Conservation (phyloP, 2,113 vertebrate genomes). For the Addax nasomaculatus region DNA sequence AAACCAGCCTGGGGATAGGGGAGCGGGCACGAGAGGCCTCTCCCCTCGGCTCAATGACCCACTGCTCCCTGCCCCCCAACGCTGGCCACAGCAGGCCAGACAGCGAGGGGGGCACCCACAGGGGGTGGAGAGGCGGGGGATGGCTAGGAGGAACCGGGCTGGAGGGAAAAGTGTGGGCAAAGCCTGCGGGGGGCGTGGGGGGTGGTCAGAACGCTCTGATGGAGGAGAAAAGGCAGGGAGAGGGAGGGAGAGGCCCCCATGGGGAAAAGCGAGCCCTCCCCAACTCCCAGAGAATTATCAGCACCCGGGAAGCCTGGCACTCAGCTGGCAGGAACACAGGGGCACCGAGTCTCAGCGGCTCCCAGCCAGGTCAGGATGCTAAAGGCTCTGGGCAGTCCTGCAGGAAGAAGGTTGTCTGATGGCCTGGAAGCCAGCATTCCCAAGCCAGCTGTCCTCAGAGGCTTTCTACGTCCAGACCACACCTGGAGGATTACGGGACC, state of each 20-base stretch:
- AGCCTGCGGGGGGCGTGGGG: background rate
- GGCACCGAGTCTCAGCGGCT: background rate
- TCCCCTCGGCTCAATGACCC: background rate
- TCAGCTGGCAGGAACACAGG: accelerated
- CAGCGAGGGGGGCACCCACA: too few species aligned
- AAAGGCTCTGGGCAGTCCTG: background rate
- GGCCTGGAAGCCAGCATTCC: background rate
- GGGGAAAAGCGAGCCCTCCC: background rate
- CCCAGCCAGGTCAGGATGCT: accelerated
- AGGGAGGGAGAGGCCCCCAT: background rate
- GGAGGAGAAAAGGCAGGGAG: background rate
- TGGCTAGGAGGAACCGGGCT: accelerated
- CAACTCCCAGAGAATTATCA: too few species aligned
- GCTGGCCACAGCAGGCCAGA: background rate
- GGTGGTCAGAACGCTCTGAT: too few species aligned
- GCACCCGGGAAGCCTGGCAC: background rate
- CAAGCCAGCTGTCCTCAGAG: background rate
- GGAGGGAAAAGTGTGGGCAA: background rate
- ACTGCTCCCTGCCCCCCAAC: accelerated
- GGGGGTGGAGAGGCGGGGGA: background rate
- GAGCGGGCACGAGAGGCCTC: too few species aligned
- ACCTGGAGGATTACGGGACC: too few species aligned
- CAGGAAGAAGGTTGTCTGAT: background rate
- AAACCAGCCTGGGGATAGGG: background rate
- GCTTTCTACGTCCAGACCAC: background rate